Evolutionary conservation across 1,140 invertebrate species (phyloP).

Genomic region (Protaetia brevitarsis): DNA sequence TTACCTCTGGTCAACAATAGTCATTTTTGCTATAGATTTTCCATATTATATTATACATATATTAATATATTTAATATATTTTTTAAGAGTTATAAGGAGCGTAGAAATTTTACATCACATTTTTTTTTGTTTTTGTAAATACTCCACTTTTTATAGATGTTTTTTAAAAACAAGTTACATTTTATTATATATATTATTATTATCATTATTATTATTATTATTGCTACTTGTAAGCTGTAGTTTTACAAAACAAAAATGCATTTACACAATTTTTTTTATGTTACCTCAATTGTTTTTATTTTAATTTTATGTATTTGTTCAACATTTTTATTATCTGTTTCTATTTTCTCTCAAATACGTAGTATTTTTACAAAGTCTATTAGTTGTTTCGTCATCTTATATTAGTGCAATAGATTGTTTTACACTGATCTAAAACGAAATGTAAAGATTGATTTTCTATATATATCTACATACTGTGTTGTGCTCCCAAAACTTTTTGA

Average conservation of each 20-base stretch:
- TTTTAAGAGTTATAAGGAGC: too few relatives aligned
- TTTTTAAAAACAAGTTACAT: neutral
- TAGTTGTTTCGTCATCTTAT: slow-evolving; percentile 18
- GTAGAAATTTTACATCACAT: slow-evolving; percentile 18
- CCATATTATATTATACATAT: neutral
- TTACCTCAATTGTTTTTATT: slow-evolving; percentile 22
- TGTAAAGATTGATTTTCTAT: neutral
- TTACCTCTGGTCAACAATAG: slow-evolving; percentile 26
- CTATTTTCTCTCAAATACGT: neutral
- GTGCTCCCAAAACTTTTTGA: neutral
- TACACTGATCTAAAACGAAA: neutral
- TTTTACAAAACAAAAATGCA: slow-evolving; percentile 20
- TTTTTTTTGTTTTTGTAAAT: slow-evolving; percentile 23
- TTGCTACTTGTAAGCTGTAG: neutral
- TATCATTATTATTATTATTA: slow-evolving; percentile 4
- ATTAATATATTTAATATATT: slow-evolving; percentile 10
- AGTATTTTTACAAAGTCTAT: slow-evolving; percentile 19
- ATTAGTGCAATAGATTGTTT: slow-evolving; percentile 23
- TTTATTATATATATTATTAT: slow-evolving; percentile 21
- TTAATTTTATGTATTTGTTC: slow-evolving; percentile 2
- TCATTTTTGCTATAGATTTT: slow-evolving; percentile 18
- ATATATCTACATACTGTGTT: neutral
- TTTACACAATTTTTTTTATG: slow-evolving; percentile 27
- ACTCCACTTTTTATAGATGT: neutral
- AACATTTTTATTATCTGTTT: neutral